phyloP scores from a whole-genome alignment of 2,113 vertebrate species.

The Onychostoma macrolepis region DNA sequence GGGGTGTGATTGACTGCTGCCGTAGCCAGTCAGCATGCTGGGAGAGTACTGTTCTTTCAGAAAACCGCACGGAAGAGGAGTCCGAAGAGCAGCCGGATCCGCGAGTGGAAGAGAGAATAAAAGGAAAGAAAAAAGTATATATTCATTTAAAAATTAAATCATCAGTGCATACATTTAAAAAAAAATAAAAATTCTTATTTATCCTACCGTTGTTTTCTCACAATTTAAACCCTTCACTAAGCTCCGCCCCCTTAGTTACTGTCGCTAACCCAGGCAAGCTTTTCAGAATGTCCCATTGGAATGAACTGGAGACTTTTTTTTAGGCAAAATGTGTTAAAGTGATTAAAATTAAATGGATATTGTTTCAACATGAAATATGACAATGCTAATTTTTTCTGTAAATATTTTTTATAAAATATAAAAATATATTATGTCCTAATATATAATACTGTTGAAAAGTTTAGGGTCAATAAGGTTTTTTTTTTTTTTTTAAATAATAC shows the following conservation, averaged over 20 bases:
- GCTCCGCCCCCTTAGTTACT: neutral
- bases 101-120: constrained; percentile 27
- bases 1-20: constrained; percentile 79
- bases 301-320: neutral
- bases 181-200: neutral
- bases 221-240: neutral
- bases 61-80: constrained; percentile 36
- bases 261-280: neutral
- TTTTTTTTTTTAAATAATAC: neutral
- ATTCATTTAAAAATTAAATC: neutral
- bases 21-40: constrained; percentile 84
- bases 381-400: neutral
- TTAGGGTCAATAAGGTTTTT: neutral
- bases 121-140: constrained; percentile 46
- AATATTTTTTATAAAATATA: neutral
- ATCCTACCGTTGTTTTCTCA: neutral
- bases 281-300: neutral
- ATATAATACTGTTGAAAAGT: neutral
- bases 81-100: constrained; percentile 52
- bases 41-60: constrained; percentile 79
- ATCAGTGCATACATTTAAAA: neutral
- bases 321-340: neutral
- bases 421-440: neutral
- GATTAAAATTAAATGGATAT: neutral
- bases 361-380: neutral